Percentiles rank a stretch among this genome's conserved stretches.
These are phyloP conservation scores for Dermolepida albohirtum DNA, from an alignment of 2,888 invertebrate species.

Conservation along the genomic window DNA sequence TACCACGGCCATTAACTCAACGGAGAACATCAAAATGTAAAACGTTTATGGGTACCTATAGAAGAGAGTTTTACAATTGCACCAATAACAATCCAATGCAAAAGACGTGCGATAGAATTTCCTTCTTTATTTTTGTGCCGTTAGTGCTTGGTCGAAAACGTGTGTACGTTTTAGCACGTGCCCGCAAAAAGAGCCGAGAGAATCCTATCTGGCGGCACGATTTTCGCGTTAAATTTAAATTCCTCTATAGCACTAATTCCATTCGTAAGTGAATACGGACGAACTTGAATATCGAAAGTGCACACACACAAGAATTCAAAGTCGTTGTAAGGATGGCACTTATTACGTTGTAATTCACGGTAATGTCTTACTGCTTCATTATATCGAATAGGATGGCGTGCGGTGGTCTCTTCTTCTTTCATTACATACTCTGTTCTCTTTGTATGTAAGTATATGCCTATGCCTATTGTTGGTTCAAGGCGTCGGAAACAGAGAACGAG, in stretches of 20 bases:
- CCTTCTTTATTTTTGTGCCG: constrained; percentile 1
- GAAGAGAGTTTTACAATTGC: constrained; percentile 30
- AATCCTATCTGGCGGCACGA: constrained; percentile 22
- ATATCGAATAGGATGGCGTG: constrained; percentile 51
- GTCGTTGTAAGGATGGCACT: constrained; percentile 61
- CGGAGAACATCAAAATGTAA: constrained; percentile 30
- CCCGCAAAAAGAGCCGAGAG: constrained; percentile 18
- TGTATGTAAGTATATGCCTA: constrained; percentile 1
- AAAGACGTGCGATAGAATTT: constrained; percentile 14
- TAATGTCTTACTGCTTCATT: constrained; percentile 63
- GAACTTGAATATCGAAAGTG: constrained; percentile 7
- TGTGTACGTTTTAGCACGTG: constrained; percentile 21
- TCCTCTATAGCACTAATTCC: constrained; percentile 47
- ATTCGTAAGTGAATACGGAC: constrained; percentile 47
- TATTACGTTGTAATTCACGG: constrained; percentile 63
- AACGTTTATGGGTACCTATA: constrained; percentile 25
- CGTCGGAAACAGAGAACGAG: constrained; percentile 13
- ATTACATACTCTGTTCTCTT: constrained; percentile 18
- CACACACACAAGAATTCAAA: constrained; percentile 55
- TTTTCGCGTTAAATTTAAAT: constrained; percentile 36
- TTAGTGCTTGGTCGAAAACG: constrained; percentile 14
- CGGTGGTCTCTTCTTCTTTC: constrained; percentile 28
- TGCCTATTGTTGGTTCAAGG: not conserved
- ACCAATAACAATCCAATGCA: constrained; percentile 30
- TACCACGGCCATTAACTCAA: constrained; percentile 19